Base-by-base conservation (phyloP, 2,113 vertebrate genomes). In the Echinops telfairi region DNA sequence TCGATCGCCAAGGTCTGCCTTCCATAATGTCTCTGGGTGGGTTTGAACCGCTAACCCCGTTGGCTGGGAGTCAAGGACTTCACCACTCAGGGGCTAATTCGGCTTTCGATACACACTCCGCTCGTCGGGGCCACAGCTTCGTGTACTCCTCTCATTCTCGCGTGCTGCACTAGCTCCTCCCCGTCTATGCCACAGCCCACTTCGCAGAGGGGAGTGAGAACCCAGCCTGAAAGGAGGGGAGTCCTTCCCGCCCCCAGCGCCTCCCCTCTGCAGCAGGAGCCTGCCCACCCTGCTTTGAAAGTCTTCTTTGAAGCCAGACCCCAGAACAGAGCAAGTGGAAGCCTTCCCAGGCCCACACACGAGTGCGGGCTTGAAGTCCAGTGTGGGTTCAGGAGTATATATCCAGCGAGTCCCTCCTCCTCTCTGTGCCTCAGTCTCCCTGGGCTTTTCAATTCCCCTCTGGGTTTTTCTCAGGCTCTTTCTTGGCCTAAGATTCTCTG, bases 141-240 rank as follows among this genome's bases (percentile, higher is more conserved):
- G 47, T 1, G 12, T 53, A 14, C 47, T 14, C 47, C 47, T 6
- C 47, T 53, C 47, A 53, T 53, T 11, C 47, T 53, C 47, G 47
- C 47, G 47, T 53, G 9, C 47, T 53, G 40, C 40, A 3, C 40
- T 40, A 40, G 4, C 47, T 53, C 31, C 3, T 2, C 29, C 10
- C 27, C 47, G 14, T 53, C 47, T 36, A 31, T 25, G 6, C 64
- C 36, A 58, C 71, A 64, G 29, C 38, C 80, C 89, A 92, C 80
- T 77, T 81, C 66, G 88, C n/a, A 75, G 84, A 84, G 27, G 40
- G 79, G 73, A 76, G 88, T 84, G 73, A 76, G 88, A 33, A 80
- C n/a, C 15, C 83, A 94, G 87, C 68, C 86, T 87, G 47, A 31
- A 43, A 83, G 38, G 31, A 68, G 47, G 22, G 14, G 83, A 27